Evolutionary conservation across 2,113 vertebrate genomes (phyloP), one percentile per base, ranked within the genome.

Genomic region (Centrocercus urophasianus): DNA sequence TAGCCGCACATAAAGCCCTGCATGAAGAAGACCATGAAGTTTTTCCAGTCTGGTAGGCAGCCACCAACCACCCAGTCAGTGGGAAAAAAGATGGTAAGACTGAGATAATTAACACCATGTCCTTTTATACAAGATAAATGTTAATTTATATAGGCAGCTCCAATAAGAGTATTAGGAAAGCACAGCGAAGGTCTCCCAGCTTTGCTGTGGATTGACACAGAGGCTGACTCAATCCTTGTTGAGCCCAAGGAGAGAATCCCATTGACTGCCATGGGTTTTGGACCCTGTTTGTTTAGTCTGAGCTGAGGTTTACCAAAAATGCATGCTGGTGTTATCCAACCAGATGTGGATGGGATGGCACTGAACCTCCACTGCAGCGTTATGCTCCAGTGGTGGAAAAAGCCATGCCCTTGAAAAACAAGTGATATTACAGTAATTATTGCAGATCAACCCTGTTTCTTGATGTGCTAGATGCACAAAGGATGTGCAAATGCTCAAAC

Each of bases 301-400:
- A 83, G 91, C 79, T 93, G 91, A 90, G 76, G 90, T 83, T 95
- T 94, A 94, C 90, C 93, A 75, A 78, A 83, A 93, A 91, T 88
- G 75, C 60, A 21, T 93, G 81, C 71, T 2, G 0, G 81, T 42
- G 84, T 67, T 47, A 70, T 3, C 2, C 72, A 72, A 86, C 64
- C 79, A 93, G 93, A 78, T 81, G 85, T 54, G 48, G 72, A 47
- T 57, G 54, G 78, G 64, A 74, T 65, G 90, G 84, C 74, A 69
- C 45, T 2, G 0, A 4, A 60, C 57, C 59, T 66, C 27, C 1
- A 9, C 59, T 0, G 0, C 0, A 0, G 59, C 25, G 25, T 3
- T 81, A 45, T 67, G 79, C 34, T 69, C 61, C 85, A 75, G 75
- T 4, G 11, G 16, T 83, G 89, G 91, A 86, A 95, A 89, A 95